phyloP scores from a whole-genome alignment of 1,140 invertebrate species.

The Neotoxoptera formosana region DNA sequence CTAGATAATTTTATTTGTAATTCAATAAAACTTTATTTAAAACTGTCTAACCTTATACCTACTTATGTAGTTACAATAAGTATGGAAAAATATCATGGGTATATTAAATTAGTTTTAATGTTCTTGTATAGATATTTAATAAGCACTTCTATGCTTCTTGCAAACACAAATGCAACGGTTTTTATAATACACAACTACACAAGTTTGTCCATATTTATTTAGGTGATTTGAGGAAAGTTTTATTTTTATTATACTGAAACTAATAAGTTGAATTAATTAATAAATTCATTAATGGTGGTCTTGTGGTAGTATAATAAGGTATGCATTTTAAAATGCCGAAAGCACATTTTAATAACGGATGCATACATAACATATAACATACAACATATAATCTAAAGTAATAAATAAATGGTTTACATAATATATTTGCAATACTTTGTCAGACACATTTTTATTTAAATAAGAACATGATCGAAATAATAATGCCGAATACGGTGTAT shows the following conservation, averaged over 20 bases:
- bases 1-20: not conserved
- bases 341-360: not conserved
- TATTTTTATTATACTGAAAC: not conserved
- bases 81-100: not conserved
- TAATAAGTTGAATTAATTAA: not conserved
- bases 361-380: not conserved
- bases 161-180: not conserved
- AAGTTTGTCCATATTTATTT: not conserved
- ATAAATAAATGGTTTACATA: not conserved
- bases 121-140: not conserved
- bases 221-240: not conserved
- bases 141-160: accelerated
- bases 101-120: not conserved
- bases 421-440: not conserved
- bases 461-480: constrained; percentile 17
- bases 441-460: not conserved
- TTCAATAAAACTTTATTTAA: not conserved
- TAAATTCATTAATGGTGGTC: not conserved
- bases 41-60: not conserved
- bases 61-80: not conserved
- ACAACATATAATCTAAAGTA: not conserved
- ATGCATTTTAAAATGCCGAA: not conserved
- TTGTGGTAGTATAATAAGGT: not conserved
- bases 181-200: not conserved
- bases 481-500: not conserved